Evolutionary conservation across 2,113 vertebrate species (phyloP).

Genomic region (Parotia lawesii): DNA sequence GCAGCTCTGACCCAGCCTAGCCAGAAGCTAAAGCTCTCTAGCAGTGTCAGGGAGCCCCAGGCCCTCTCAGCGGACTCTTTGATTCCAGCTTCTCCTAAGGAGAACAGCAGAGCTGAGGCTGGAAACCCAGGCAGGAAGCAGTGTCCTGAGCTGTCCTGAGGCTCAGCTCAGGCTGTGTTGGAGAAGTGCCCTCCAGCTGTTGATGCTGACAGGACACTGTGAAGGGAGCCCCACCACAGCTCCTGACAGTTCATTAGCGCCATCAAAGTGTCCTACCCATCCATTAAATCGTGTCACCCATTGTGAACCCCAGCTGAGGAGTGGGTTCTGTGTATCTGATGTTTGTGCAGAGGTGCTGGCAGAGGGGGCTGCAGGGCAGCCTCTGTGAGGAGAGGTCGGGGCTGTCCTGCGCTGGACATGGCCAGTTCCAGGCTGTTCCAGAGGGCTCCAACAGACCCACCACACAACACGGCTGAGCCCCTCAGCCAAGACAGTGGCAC

Average conservation of each 20-base stretch:
- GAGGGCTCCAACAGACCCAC: background rate
- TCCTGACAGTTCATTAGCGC: background rate
- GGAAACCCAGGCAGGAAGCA: background rate
- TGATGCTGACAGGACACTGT: background rate
- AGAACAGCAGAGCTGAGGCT: background rate
- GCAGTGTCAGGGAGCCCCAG: background rate
- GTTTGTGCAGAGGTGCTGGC: background rate
- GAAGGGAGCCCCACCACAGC: background rate
- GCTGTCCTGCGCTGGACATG: background rate
- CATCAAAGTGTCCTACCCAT: background rate
- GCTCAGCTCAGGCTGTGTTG: background rate
- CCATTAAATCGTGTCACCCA: accelerated
- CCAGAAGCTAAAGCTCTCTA: background rate
- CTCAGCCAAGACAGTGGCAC: background rate
- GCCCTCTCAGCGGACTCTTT: background rate
- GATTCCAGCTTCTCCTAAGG: background rate
- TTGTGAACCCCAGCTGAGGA: background rate
- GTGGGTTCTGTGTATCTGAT: accelerated
- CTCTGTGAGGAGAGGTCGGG: background rate
- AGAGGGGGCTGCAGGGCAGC: background rate
- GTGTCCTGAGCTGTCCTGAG: background rate
- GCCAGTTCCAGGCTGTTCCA: background rate
- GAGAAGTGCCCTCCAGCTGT: background rate
- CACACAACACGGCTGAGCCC: background rate
- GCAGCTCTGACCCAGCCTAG: background rate